Evolutionary conservation across 2,797 vertebrate genomes (phyloP), one percentile per base, ranked within the genome.

Genomic region (Xiphophorus birchmanni): DNA sequence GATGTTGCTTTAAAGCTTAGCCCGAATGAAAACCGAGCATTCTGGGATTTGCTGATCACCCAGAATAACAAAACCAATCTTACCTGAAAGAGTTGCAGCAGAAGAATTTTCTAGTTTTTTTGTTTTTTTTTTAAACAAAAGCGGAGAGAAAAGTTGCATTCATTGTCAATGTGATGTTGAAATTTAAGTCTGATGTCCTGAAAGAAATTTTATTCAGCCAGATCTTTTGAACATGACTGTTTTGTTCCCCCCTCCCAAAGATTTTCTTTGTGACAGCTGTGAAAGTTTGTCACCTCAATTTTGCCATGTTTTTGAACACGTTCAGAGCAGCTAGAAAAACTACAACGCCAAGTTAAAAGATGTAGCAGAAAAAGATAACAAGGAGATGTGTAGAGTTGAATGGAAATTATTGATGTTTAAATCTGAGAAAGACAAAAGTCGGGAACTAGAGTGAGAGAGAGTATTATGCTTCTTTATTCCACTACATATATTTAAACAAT

Each of bases 1-100:
- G 26, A 71, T 42, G 67, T 26, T 17, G 2, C 32, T 35, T 63
- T 63, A 63, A 40, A 42, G 18, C 18, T 23, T 23, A 40, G 63
- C 40, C 21, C 4, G 21, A 42, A 40, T 69, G 21, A 6, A 71
- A 44, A 26, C 40, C 26, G 40, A 37, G 2, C 67, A 71, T 42
- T 12, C 40, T 69, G 65, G 21, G 21, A 42, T 23, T 23, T 44
- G 40, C 67, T 71, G 67, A n/a, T 71, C 67, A 42, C 23, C 5
- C 40, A 44, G 67, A 71, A 71, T 71, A 58, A 71, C 67, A 29
- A 44, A 71, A 71, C n/a, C 21, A 71, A 44, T 44, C 40, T 71
- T 40, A 3, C 2, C 23, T 71, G 40, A 71, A 26, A 71, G 67
- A 71, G 23, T 12, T 71, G 67, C 40, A 71, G 40, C 67, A n/a